phyloP scores from a whole-genome alignment of 2,797 vertebrate species.

The Cetoscarus ocellatus region DNA sequence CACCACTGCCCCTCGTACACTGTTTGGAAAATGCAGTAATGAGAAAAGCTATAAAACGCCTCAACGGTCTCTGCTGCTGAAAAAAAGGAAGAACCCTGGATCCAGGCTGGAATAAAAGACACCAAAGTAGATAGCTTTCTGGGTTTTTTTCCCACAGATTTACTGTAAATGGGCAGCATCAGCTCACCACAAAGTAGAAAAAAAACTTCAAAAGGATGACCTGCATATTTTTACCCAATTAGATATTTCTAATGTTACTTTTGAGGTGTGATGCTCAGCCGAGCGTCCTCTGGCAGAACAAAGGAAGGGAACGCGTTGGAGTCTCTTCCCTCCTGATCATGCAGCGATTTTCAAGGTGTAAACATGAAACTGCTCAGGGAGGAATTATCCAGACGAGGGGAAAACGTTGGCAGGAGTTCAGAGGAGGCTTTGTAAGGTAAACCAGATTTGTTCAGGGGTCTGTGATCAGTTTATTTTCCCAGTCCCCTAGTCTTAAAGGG shows the following conservation, averaged over 20 bases:
- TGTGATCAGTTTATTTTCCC: slow-evolving; percentile 83
- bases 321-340: slow-evolving; percentile 72
- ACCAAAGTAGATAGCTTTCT: slow-evolving; percentile 62
- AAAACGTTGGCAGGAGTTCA: slow-evolving; percentile 81
- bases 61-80: slow-evolving; percentile 68
- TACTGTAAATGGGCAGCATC: slow-evolving; percentile 56
- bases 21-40: slow-evolving; percentile 93
- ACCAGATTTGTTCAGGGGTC: slow-evolving; percentile 82
- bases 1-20: slow-evolving; percentile 88
- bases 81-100: slow-evolving; percentile 27
- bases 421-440: slow-evolving; percentile 82
- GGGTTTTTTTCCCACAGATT: slow-evolving; percentile 69
- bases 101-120: slow-evolving; percentile 56
- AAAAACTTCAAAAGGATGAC: slow-evolving; percentile 70
- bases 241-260: slow-evolving; percentile 82
- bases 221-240: slow-evolving; percentile 77
- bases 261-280: slow-evolving; percentile 73
- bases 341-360: slow-evolving; percentile 77
- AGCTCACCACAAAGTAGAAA: slow-evolving; percentile 36
- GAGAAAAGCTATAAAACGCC: slow-evolving; percentile 92
- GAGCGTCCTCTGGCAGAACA: slow-evolving; percentile 76
- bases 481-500: slow-evolving; percentile 68
- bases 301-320: slow-evolving; percentile 61
- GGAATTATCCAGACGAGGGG: slow-evolving; percentile 72
- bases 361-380: slow-evolving; percentile 78